Conservation (phyloP, 2,797 vertebrate species). For the Jordanella pulchra region DNA sequence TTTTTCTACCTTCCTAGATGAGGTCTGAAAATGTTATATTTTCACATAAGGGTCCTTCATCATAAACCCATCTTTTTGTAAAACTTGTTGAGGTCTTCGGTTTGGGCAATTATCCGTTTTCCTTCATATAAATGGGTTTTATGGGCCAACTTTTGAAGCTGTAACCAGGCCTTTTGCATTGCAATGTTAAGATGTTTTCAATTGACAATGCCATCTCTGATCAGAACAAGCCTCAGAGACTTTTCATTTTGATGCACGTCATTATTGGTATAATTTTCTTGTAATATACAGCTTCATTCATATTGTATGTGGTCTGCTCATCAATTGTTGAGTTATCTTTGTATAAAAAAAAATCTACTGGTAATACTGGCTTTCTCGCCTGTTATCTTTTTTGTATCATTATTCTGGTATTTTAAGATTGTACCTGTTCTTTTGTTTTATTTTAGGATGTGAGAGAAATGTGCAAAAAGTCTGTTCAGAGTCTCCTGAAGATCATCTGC, state of each 20-base stretch:
- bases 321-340: neutral
- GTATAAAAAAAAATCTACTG: neutral
- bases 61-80: too few relatives aligned
- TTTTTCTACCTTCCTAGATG: too few relatives aligned
- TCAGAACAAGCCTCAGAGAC: neutral
- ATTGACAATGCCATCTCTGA: neutral
- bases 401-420: neutral
- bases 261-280: neutral
- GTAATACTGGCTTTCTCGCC: neutral
- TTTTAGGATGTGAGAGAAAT: conserved; percentile 87
- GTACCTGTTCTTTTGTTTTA: conserved; percentile 4
- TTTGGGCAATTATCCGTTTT: too few relatives aligned
- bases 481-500: conserved; percentile 87
- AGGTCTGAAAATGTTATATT: too few relatives aligned
- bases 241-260: neutral
- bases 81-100: too few relatives aligned
- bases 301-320: neutral
- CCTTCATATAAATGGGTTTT: too few relatives aligned
- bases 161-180: neutral
- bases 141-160: neutral
- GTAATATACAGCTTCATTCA: too few relatives aligned
- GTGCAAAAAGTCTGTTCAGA: conserved; percentile 84
- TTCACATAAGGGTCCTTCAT: too few relatives aligned
- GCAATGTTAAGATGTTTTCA: neutral
- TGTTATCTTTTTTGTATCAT: neutral